Evolutionary conservation across 2,113 vertebrate species (phyloP).

Genomic region (Callipepla californica): DNA sequence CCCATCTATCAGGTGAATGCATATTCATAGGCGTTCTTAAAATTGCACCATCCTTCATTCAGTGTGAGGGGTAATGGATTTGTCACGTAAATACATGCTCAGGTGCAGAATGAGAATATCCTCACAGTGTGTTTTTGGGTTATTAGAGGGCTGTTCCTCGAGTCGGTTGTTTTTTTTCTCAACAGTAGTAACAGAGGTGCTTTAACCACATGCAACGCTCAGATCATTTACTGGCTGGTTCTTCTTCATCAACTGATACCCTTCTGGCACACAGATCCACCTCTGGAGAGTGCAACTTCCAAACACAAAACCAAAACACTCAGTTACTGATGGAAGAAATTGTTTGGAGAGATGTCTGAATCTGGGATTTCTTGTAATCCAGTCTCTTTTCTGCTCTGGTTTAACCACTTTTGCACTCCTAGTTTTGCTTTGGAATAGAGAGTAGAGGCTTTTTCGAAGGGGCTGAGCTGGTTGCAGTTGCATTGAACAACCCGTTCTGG

Average conservation of each 20-base stretch:
- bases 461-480: background rate
- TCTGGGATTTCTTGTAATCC: background rate
- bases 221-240: background rate
- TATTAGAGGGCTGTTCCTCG: background rate
- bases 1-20: background rate
- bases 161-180: slow-evolving; percentile 5
- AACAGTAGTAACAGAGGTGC: background rate
- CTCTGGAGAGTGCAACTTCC: background rate
- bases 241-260: background rate
- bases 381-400: background rate
- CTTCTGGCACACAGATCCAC: background rate
- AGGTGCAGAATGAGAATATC: slow-evolving; percentile 31
- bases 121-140: background rate
- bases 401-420: background rate
- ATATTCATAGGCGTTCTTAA: slow-evolving; percentile 44
- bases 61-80: slow-evolving; percentile 32
- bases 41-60: slow-evolving; percentile 1
- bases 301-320: background rate
- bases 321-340: background rate
- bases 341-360: background rate
- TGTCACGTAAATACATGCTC: slow-evolving; percentile 19
- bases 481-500: background rate
- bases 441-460: background rate
- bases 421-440: background rate
- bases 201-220: background rate